Evolutionary conservation across 2,113 vertebrate species (phyloP).

Genomic region (Campylorhamphus procurvoides): DNA sequence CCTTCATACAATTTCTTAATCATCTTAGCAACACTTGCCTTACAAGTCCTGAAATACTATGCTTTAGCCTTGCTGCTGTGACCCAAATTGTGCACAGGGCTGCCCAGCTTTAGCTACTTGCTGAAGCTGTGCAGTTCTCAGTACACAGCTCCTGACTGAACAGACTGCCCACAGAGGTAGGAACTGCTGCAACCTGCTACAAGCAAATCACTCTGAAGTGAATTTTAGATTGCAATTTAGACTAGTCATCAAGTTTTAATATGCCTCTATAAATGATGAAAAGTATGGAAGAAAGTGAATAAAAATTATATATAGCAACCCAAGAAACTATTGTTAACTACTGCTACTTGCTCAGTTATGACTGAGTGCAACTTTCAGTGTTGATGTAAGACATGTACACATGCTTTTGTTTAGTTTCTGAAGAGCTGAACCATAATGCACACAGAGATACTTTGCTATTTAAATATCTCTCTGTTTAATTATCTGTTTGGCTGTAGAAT

Average conservation of each 20-base stretch:
- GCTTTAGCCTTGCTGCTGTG: neutral
- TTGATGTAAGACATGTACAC: neutral
- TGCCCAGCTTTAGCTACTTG: neutral
- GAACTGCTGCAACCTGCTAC: neutral
- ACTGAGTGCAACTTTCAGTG: neutral
- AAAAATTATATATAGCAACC: neutral
- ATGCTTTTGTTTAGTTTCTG: neutral
- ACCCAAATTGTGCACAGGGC: rapidly evolving
- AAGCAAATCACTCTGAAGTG: neutral
- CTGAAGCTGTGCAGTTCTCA: neutral
- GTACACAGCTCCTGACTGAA: neutral
- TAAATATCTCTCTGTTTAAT: neutral
- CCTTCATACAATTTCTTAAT: neutral
- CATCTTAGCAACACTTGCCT: neutral
- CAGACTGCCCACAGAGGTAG: neutral
- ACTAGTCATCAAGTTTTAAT: neutral
- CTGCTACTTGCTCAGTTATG: neutral
- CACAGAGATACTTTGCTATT: neutral
- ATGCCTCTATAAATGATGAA: neutral
- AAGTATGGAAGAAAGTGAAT: neutral
- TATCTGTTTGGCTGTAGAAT: neutral
- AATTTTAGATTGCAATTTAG: neutral
- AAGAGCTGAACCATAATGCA: neutral
- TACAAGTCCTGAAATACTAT: neutral
- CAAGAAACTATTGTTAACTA: neutral